Conservation (phyloP, 2,888 invertebrate genomes). For the Marronus borbonicus region DNA sequence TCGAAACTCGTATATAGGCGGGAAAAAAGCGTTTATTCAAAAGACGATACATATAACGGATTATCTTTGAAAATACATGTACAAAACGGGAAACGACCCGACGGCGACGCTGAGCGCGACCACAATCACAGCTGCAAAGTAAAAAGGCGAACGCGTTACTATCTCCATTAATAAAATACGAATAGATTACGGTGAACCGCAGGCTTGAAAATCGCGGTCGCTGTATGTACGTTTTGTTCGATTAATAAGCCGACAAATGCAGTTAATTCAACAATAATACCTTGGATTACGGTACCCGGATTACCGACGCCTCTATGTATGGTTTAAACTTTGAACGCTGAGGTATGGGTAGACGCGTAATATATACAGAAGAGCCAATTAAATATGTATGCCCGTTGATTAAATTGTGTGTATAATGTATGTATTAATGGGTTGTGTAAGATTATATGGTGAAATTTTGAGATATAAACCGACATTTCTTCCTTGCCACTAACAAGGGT, state of each 20-base stretch:
- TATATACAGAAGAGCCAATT: too few relatives aligned
- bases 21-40: not conserved
- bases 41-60: too few relatives aligned
- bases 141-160: not conserved
- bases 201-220: not conserved
- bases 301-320: not conserved
- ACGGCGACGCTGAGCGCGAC: not conserved
- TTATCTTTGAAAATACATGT: too few relatives aligned
- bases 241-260: conserved; percentile 21
- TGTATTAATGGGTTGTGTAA: too few relatives aligned
- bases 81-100: not conserved
- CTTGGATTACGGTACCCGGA: not conserved
- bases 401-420: too few relatives aligned
- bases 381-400: too few relatives aligned
- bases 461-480: too few relatives aligned
- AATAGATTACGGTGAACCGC: not conserved
- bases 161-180: not conserved
- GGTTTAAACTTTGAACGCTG: not conserved
- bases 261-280: conserved; percentile 29
- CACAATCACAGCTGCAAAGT: not conserved
- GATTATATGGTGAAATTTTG: too few relatives aligned
- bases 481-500: too few relatives aligned
- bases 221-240: not conserved
- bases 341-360: too few relatives aligned
- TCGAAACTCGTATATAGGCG: not conserved